Evolutionary conservation across 2,888 invertebrate species (phyloP), one percentile per base, ranked within the genome.

Genomic region (Sceliomorpha sp.): DNA sequence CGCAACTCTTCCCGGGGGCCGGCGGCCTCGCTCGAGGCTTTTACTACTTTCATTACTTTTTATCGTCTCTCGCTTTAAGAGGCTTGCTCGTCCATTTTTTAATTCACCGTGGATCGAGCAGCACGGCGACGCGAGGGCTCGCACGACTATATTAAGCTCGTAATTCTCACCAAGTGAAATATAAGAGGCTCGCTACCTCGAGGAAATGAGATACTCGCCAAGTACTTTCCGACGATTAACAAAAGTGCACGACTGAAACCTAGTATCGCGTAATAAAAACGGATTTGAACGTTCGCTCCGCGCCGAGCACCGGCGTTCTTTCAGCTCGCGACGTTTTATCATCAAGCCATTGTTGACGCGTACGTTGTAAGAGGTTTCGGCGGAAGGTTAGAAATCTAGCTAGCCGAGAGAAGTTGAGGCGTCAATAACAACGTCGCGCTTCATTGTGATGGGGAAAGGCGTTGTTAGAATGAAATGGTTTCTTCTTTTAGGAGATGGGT

Each of bases 31-130:
- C 74, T 55, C 72, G 70, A 56, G 56, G 75, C 80, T 81, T 80
- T 79, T 84, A 79, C 79, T 82, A 83, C 81, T 84, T 83, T 85
- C 83, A 81, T 83, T 83, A 82, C 79, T 78, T 84, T 85, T 84
- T 83, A 82, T 83, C 80, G 82, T 81, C 81, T 75, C 80, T 77
- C 75, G 73, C 73, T 76, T 77, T 75, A 81, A 82, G 78, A 79
- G 78, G 73, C 44, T 55, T 62, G 73, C 68, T 71, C 77, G 76
- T 80, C 76, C 75, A 81, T 80, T 82, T 85, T 85, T 84, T 85
- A 84, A 85, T 84, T 82, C 80, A 74, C 73, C 76, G 70, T 75
- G 75, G 74, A 80, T 80, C 77, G 76, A 77, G 80, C 77, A 72
- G 63, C 68, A 69, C 63, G 58, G 58, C 77, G 51, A 71, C 73